Base-by-base conservation (phyloP, 2,888 invertebrate species). In the Cheilosia impressa region DNA sequence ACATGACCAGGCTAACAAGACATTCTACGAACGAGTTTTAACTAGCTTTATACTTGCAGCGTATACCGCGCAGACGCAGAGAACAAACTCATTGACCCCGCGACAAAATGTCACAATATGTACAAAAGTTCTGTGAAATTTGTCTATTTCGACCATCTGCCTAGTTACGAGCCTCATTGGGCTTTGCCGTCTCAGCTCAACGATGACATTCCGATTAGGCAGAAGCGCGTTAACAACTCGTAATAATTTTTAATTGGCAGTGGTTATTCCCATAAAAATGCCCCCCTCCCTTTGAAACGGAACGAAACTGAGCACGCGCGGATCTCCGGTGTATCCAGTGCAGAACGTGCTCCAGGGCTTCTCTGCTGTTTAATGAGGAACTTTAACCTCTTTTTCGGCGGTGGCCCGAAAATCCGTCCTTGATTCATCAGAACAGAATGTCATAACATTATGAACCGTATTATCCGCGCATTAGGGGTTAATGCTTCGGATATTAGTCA, bases 191-290 rank as follows among this genome's bases (percentile, higher is more conserved):
- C 63, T 72, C 60, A 6, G 27, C 27, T 66, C 55, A 4, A 69
- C 68, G 78, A 83, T 73, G 68, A 53, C 58, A 84, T 60, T 84
- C 69, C 73, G 79, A 75, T 84, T 79, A 79, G 65, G 63, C 65
- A 79, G 84, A 79, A 84, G 75, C 75, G 84, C 84, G 84, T 84
- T 84, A 79, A 84, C 65, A 84, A 79, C 75, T 79, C 58, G 79
- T 84, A 84, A 84, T 84, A 79, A 79, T 79, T 84, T 84, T 84
- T 84, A 84, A 84, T 84, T 79, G 75, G 75, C 75, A 79, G 63
- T 24, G 50, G 83, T 84, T 79, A 84, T 84, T 68, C 77, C 60
- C 62, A 65, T 78, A 73, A 52, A 78, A 78, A 53, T 73, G 45
- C 38, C 50, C 34, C 47, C 38, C 38, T 19, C 77, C 71, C 55